Percentiles rank a stretch among this genome's conserved stretches.
Evolutionary conservation across 2,113 vertebrate genomes (phyloP).

Genomic region (Cepphus grylle): DNA sequence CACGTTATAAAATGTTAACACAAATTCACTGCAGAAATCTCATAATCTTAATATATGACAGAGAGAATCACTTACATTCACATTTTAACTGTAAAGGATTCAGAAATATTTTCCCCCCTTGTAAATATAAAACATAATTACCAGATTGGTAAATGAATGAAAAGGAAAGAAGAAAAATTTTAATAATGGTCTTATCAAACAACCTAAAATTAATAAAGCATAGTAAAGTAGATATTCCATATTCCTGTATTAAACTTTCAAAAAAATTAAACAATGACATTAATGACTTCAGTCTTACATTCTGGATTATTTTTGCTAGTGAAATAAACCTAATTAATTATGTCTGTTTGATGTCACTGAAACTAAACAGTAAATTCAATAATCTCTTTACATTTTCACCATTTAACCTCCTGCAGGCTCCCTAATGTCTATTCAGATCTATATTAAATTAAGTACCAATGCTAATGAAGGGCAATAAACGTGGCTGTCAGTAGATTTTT

Average conservation of each 20-base stretch:
- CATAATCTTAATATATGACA: not conserved
- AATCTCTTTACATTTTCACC: slow-evolving; percentile 85
- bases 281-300: slow-evolving; percentile 59
- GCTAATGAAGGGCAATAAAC: slow-evolving; percentile 88
- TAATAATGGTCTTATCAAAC: not conserved
- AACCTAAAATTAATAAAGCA: not conserved
- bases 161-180: not conserved
- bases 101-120: not conserved
- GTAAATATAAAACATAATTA: not conserved
- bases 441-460: slow-evolving; percentile 88
- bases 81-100: not conserved
- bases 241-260: not conserved
- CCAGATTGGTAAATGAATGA: not conserved
- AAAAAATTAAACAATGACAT: slow-evolving; percentile 20
- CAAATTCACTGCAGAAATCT: not conserved
- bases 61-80: not conserved
- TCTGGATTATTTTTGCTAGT: slow-evolving; percentile 59
- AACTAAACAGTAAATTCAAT: slow-evolving; percentile 85
- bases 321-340: slow-evolving; percentile 77
- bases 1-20: not conserved
- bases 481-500: slow-evolving; percentile 85
- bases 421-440: slow-evolving; percentile 87
- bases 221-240: not conserved
- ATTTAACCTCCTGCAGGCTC: slow-evolving; percentile 87
- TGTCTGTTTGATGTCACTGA: slow-evolving; percentile 80